A percentile compares a stretch with the other conserved stretches of the same genome.
phyloP scores from a whole-genome alignment of 2,113 vertebrate species.

The Xenus cinereus region DNA sequence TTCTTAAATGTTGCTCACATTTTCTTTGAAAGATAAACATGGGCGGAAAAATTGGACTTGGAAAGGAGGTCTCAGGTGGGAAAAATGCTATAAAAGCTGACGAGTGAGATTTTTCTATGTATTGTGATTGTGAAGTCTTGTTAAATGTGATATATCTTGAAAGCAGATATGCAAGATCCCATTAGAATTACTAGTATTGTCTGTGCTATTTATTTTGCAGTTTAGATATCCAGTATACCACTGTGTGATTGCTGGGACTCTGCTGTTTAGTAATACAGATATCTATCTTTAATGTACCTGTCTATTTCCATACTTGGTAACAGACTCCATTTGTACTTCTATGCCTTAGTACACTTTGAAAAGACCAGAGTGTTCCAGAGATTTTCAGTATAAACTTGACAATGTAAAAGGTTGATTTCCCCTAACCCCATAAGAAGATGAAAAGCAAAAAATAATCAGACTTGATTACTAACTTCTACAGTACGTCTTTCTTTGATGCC shows the following conservation, averaged over 20 bases:
- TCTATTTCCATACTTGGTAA: background rate
- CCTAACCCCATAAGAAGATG: fast-evolving
- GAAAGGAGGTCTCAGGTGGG: background rate
- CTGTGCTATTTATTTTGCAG: background rate
- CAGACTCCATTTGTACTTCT: background rate
- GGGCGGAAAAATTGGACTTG: background rate
- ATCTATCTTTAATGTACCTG: background rate
- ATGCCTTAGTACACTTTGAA: background rate
- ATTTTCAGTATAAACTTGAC: background rate
- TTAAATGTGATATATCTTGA: background rate
- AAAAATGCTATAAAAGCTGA: background rate
- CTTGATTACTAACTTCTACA: background rate
- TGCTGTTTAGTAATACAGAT: background rate
- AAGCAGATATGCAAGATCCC: background rate
- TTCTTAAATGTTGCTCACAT: background rate
- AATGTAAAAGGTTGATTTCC: background rate
- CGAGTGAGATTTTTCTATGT: background rate
- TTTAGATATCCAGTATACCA: background rate
- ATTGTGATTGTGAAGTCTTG: background rate
- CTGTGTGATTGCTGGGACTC: background rate
- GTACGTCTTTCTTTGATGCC: background rate
- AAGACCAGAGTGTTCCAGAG: background rate
- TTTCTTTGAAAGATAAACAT: background rate
- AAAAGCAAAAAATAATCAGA: background rate
- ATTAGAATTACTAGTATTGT: background rate